Evolutionary conservation across 2,797 vertebrate species (phyloP).

Genomic region (Oryzias dopingdopingensis): DNA sequence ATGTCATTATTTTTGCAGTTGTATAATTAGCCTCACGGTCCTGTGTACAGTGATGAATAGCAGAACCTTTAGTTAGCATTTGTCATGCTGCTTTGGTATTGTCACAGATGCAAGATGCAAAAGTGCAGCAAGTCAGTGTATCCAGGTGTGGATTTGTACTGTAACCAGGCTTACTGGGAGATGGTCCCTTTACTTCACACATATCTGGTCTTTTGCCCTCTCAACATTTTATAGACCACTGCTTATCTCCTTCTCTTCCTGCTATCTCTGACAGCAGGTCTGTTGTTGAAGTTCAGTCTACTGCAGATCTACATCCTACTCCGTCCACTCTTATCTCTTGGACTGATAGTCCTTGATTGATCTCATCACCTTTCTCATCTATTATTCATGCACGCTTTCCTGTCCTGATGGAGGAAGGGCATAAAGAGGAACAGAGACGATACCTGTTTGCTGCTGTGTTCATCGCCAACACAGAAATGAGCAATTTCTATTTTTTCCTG

Average conservation of each 20-base stretch:
- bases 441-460: slow-evolving; percentile 55
- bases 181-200: slow-evolving; percentile 38
- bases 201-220: slow-evolving; percentile 29
- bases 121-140: slow-evolving; percentile 54
- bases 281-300: slow-evolving; percentile 42
- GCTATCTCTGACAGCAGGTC: slow-evolving; percentile 55
- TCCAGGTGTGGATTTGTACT: slow-evolving; percentile 47
- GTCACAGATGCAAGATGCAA: slow-evolving; percentile 65
- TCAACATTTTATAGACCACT: slow-evolving; percentile 27
- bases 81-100: slow-evolving; percentile 75
- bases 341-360: slow-evolving; percentile 74
- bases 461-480: slow-evolving; percentile 66
- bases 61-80: slow-evolving; percentile 82
- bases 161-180: slow-evolving; percentile 26
- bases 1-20: slow-evolving; percentile 67
- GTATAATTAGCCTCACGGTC: slow-evolving; percentile 76
- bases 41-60: slow-evolving; percentile 77
- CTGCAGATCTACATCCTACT: slow-evolving; percentile 53
- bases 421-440: slow-evolving; percentile 48
- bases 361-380: slow-evolving; percentile 68
- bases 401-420: slow-evolving; percentile 60
- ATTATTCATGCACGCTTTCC: slow-evolving; percentile 71
- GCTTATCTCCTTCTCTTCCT: slow-evolving; percentile 50
- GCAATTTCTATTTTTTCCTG: slow-evolving; percentile 85
- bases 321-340: slow-evolving; percentile 67